Evolutionary conservation across 2,797 vertebrate species (phyloP).

Genomic region (Brotula barbata): DNA sequence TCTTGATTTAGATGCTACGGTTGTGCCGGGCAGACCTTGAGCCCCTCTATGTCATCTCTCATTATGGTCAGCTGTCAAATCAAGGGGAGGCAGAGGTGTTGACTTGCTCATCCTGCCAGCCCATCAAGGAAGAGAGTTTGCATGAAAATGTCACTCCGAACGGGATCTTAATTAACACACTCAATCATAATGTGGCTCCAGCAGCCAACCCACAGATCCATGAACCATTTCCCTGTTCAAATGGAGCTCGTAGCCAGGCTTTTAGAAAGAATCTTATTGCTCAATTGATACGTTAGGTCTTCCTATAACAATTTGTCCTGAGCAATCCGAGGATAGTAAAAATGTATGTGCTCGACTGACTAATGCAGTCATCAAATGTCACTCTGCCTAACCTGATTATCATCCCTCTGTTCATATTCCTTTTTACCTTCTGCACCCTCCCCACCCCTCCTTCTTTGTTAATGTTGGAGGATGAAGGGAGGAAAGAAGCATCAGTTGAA

Average conservation of each 20-base stretch:
- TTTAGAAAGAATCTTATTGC: conserved; percentile 37
- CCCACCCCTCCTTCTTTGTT: background rate
- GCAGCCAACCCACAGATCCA: conserved; percentile 37
- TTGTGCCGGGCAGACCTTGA: conserved; percentile 34
- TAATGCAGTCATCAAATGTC: conserved; percentile 2
- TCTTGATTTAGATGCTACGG: conserved; percentile 31
- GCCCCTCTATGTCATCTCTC: conserved; percentile 40
- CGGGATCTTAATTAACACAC: conserved; percentile 68
- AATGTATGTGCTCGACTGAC: background rate
- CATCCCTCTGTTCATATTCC: background rate
- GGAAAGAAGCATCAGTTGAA: conserved; percentile 39
- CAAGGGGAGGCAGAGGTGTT: conserved; percentile 15
- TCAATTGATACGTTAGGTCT: conserved; percentile 36
- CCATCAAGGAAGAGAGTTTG: conserved; percentile 25
- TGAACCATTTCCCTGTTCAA: conserved; percentile 47
- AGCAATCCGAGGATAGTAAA: conserved; percentile 13
- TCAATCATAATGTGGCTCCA: conserved; percentile 54
- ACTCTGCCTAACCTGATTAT: background rate
- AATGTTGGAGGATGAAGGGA: background rate
- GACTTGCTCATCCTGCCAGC: conserved; percentile 34
- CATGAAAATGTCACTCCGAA: conserved; percentile 62
- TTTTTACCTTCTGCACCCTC: conserved; percentile 2
- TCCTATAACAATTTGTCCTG: conserved; percentile 36
- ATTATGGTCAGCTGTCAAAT: conserved; percentile 40
- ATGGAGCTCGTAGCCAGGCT: conserved; percentile 23